These are phyloP conservation scores for Sander lucioperca DNA, from an alignment of 2,113 vertebrate species.

Conservation along the genomic window DNA sequence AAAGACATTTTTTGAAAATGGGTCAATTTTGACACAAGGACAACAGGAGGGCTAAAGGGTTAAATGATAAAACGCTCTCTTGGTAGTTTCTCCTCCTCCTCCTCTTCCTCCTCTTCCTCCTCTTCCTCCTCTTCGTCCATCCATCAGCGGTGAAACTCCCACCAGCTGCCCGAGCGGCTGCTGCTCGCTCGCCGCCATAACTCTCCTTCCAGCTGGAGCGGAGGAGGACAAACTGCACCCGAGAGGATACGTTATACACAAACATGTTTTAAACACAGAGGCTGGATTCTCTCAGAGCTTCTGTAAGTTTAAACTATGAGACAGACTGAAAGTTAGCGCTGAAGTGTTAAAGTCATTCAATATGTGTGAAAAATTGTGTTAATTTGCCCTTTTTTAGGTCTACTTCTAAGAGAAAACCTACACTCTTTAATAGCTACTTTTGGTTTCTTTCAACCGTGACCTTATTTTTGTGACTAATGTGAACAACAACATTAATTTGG, in stretches of 20 bases:
- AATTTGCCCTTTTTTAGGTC: too few relatives aligned
- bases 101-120: neutral
- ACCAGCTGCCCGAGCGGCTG: conserved; percentile 40
- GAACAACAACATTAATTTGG: too few relatives aligned
- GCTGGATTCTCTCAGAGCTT: neutral
- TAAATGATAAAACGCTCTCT: neutral
- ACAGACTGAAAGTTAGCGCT: too few relatives aligned
- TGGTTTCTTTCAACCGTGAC: too few relatives aligned
- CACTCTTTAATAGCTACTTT: too few relatives aligned
- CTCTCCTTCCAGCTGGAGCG: conserved; percentile 49
- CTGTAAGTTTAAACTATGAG: neutral
- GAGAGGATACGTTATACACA: neutral
- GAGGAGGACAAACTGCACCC: conserved; percentile 49
- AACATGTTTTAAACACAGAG: too few relatives aligned
- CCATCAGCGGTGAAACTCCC: conserved; percentile 41
- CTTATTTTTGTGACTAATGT: too few relatives aligned
- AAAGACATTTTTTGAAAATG: too few relatives aligned
- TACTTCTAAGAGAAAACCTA: too few relatives aligned
- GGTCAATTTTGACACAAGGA: too few relatives aligned
- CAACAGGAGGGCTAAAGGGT: neutral
- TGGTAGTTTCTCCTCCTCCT: neutral
- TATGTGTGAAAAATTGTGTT: too few relatives aligned
- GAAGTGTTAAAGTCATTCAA: neutral
- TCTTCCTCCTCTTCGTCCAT: neutral
- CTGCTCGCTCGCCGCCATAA: conserved; percentile 19